phyloP scores from a whole-genome alignment of 2,888 invertebrate genomes.

The Tetheella fluctuosa region DNA sequence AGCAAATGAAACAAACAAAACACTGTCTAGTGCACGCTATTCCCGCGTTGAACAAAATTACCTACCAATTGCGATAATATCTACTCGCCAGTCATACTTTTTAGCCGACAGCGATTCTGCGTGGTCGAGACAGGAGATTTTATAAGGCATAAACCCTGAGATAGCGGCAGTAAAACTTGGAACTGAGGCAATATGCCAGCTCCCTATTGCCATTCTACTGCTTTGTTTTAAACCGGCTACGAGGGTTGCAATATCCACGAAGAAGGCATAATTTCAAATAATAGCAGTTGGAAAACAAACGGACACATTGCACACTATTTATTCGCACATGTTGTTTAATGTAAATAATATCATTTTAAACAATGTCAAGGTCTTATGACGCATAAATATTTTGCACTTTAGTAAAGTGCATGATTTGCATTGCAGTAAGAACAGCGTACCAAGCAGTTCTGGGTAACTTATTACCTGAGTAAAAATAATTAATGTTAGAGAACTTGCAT shows the following conservation, averaged over 20 bases:
- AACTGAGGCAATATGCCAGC: constrained; percentile 76
- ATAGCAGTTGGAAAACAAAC: constrained; percentile 11
- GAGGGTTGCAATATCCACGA: constrained; percentile 49
- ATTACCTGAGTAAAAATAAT: too few relatives aligned
- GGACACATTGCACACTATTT: constrained; percentile 4
- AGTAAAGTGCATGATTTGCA: not conserved
- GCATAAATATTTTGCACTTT: not conserved
- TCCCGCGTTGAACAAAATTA: constrained; percentile 52
- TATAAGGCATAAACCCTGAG: constrained; percentile 77
- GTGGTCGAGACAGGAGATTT: constrained; percentile 68
- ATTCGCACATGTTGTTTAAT: constrained; percentile 11
- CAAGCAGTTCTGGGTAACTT: too few relatives aligned
- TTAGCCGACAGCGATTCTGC: constrained; percentile 56
- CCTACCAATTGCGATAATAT: constrained; percentile 64
- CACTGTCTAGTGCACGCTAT: constrained; percentile 36
- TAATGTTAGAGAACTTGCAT: too few relatives aligned
- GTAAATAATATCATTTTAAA: not conserved
- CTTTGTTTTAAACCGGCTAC: constrained; percentile 72
- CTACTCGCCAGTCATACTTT: constrained; percentile 61
- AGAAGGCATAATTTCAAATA: constrained; percentile 20
- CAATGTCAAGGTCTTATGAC: constrained; percentile 10
- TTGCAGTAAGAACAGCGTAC: too few relatives aligned
- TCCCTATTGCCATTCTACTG: constrained; percentile 65
- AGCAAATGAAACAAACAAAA: constrained; percentile 42
- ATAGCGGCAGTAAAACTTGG: constrained; percentile 75